These are phyloP conservation scores for Leptodactylus fallax DNA, from an alignment of 2,797 vertebrate genomes.

Conservation along the genomic window DNA sequence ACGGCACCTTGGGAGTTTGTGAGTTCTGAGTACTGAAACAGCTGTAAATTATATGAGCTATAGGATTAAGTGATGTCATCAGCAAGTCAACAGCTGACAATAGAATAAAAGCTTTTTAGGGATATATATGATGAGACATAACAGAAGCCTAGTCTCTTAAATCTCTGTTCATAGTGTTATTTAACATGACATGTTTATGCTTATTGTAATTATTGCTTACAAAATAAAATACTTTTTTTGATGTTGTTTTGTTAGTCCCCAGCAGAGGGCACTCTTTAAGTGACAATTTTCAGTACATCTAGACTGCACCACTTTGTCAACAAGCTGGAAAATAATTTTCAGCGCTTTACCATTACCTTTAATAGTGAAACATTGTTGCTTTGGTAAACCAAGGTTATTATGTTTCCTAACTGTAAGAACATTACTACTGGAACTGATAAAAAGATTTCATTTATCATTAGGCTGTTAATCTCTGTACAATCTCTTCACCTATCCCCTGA, in stretches of 20 bases:
- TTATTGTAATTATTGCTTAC: not conserved
- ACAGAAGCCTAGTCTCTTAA: not conserved
- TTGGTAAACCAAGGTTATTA: not conserved
- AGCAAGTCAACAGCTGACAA: conserved; percentile 39
- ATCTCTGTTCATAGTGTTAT: not conserved
- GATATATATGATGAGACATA: conserved; percentile 19
- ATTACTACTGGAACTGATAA: not conserved
- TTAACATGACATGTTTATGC: not conserved
- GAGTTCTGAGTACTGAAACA: conserved; percentile 23
- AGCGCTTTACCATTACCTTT: not conserved
- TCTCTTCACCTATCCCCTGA: not conserved
- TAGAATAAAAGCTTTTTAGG: conserved; percentile 27
- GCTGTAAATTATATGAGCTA: conserved; percentile 42
- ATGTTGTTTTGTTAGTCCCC: not conserved
- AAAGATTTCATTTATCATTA: not conserved
- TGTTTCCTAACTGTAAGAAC: not conserved
- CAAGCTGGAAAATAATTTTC: not conserved
- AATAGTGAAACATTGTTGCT: not conserved
- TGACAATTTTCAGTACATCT: not conserved
- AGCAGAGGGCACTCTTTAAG: conserved; percentile 35
- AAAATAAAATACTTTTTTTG: not conserved
- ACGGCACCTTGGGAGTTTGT: not conserved
- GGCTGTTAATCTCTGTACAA: not conserved
- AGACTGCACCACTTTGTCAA: not conserved
- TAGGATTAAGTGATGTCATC: conserved; percentile 38